Percentiles rank a stretch among this genome's conserved stretches.
Evolutionary conservation across 1,140 invertebrate species (phyloP).

Genomic region (Drosophila nannoptera): DNA sequence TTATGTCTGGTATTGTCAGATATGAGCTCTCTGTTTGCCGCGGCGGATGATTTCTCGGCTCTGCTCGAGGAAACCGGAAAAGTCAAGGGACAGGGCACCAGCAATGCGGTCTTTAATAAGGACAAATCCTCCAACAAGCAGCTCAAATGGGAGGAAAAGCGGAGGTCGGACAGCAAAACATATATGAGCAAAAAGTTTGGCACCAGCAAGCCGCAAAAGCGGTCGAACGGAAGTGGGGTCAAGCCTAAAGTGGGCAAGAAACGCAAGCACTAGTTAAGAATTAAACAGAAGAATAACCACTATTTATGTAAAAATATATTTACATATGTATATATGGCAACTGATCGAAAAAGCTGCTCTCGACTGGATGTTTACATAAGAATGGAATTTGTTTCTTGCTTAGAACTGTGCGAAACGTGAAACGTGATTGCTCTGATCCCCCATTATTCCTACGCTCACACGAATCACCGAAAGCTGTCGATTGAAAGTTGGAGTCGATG

Average conservation of each 20-base stretch:
- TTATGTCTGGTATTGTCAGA: slow-evolving; percentile 46
- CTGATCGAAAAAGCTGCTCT: too few relatives aligned
- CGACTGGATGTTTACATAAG: too few relatives aligned
- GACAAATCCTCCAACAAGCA: slow-evolving; percentile 85
- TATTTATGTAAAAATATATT: too few relatives aligned
- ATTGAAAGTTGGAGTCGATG: too few relatives aligned
- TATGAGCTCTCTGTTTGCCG: slow-evolving; percentile 83
- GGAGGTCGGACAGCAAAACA: slow-evolving; percentile 75
- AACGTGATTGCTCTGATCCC: too few relatives aligned
- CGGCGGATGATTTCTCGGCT: slow-evolving; percentile 87
- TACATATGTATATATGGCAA: too few relatives aligned
- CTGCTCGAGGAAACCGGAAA: slow-evolving; percentile 84
- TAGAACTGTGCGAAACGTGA: too few relatives aligned
- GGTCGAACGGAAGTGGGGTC: slow-evolving; percentile 7
- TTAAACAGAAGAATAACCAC: not conserved
- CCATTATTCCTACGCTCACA: too few relatives aligned
- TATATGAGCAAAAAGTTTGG: slow-evolving; percentile 59
- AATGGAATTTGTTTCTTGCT: too few relatives aligned
- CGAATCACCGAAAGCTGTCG: too few relatives aligned
- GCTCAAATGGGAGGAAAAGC: slow-evolving; percentile 84
- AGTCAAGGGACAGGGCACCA: slow-evolving; percentile 83
- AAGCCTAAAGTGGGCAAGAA: slow-evolving; percentile 53
- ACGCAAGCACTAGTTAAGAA: slow-evolving; percentile 49
- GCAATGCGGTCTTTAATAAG: slow-evolving; percentile 82
- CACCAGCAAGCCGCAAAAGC: slow-evolving; percentile 17